Evolutionary conservation across 2,797 vertebrate species (phyloP), one percentile per base, ranked within the genome.

Genomic region (Lutjanus campechanus): DNA sequence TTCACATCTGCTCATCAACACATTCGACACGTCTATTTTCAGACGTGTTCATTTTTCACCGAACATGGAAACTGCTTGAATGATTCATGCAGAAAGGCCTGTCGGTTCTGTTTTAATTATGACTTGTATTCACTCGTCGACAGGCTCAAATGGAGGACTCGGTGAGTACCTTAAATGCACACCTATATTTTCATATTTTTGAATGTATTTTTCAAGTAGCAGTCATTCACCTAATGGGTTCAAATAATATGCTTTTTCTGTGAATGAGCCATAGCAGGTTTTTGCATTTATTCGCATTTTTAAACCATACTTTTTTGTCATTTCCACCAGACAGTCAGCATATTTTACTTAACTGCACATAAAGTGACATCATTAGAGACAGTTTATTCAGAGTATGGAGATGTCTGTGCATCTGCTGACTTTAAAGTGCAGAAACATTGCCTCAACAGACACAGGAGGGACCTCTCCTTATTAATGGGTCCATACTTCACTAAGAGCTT

Each of bases 1-100:
- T 87, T 84, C 84, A 86, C 78, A 72, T 87, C 85, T 83, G 84
- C 76, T 89, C 88, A 89, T 92, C 87, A 88, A 82, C 88, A 85
- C 80, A 64, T 76, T 69, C 47, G 64, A 64, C 73, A 64, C n/a
- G 29, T 88, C 89, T 85, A 79, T 86, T 89, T 79, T 76, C 65
- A 87, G 85, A 81, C 41, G 2, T 85, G 70, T 85, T 81, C 69
- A 77, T 76, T 81, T 80, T 77, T 80, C 51, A 68, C 44, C 12
- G 59, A 85, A 83, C 69, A 73, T 29, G 70, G 40, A 41, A 63
- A 67, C 62, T 65, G 84, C 63, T 74, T 73, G 58, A 79, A 62
- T 82, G 69, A 79, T 82, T 86, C 53, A 73, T 65, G 56, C 54
- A 63, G 64, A 65, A 77, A 63, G 36, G 53, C 63, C 72, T 56